These are phyloP conservation scores for Ammospiza caudacuta DNA, from an alignment of 2,113 vertebrate genomes.

Conservation along the genomic window DNA sequence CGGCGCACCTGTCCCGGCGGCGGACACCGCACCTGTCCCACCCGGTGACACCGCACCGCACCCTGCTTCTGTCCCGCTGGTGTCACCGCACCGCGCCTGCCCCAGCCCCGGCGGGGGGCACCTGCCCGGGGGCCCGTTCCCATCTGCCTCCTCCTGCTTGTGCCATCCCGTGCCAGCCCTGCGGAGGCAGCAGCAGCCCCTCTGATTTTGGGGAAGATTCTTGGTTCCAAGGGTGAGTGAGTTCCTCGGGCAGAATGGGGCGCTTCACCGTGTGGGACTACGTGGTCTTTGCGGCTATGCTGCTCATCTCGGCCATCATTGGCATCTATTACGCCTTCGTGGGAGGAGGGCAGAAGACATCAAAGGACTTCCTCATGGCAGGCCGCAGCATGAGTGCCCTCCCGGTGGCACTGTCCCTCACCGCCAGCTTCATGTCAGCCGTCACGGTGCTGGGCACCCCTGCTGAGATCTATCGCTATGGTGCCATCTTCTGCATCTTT, in stretches of 20 bases:
- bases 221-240: not conserved
- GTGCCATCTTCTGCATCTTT: slow-evolving; percentile 79
- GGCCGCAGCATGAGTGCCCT: slow-evolving; percentile 85
- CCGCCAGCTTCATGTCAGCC: slow-evolving; percentile 97
- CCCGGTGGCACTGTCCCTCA: slow-evolving; percentile 89
- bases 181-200: not conserved
- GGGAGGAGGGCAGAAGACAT: slow-evolving; percentile 76
- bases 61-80: not conserved
- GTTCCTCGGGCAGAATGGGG: not conserved
- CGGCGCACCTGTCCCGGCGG: not conserved
- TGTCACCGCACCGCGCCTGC: not conserved
- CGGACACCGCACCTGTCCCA: not conserved
- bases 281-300: slow-evolving; percentile 87
- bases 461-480: slow-evolving; percentile 88
- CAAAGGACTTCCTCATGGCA: slow-evolving; percentile 86
- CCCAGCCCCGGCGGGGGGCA: not conserved
- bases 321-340: slow-evolving; percentile 87
- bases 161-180: not conserved
- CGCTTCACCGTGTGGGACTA: slow-evolving; percentile 87
- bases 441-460: slow-evolving; percentile 91
- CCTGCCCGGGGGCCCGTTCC: accelerated
- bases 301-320: slow-evolving; percentile 85
- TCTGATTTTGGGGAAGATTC: not conserved
- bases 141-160: not conserved
- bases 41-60: not conserved